A percentile compares a stretch with the other conserved stretches of the same genome.
phyloP scores from a whole-genome alignment of 2,888 invertebrate genomes.

The Fabriciana adippe region DNA sequence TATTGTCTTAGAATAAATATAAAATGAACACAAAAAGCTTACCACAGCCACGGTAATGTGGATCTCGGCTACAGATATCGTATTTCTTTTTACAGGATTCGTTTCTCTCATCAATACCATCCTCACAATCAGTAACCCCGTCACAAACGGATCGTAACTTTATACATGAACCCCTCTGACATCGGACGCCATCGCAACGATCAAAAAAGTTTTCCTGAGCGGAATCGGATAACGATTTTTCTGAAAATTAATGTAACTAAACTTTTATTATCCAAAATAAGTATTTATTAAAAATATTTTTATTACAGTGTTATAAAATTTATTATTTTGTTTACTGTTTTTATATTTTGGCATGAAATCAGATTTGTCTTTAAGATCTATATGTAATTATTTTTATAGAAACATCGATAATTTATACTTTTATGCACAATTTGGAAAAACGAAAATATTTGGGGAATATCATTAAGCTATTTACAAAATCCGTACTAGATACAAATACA shows the following conservation, averaged over 20 bases:
- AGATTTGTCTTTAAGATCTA: too few species aligned
- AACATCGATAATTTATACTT: too few species aligned
- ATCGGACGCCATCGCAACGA: conserved; percentile 84
- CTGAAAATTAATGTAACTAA: conserved; percentile 21
- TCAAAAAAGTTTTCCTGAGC: conserved; percentile 43
- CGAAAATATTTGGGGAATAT: too few species aligned
- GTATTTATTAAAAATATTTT: too few species aligned
- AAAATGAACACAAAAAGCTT: conserved; percentile 30
- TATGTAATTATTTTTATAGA: too few species aligned
- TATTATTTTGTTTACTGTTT: too few species aligned
- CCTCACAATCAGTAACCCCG: conserved; percentile 85
- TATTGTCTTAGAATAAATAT: neutral
- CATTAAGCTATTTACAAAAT: too few species aligned
- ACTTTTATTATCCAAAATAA: neutral
- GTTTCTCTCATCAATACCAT: conserved; percentile 85
- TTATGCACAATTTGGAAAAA: too few species aligned
- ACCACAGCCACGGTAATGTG: conserved; percentile 68
- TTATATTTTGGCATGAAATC: too few species aligned
- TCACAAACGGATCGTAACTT: conserved; percentile 83
- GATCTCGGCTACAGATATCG: conserved; percentile 54
- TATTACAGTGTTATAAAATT: neutral
- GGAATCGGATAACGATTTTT: conserved; percentile 35
- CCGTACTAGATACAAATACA: too few species aligned
- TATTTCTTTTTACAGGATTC: conserved; percentile 69
- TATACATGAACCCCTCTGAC: conserved; percentile 87